Base-by-base conservation (phyloP, 2,797 vertebrate species). In the Neosilurus mollespiculum region DNA sequence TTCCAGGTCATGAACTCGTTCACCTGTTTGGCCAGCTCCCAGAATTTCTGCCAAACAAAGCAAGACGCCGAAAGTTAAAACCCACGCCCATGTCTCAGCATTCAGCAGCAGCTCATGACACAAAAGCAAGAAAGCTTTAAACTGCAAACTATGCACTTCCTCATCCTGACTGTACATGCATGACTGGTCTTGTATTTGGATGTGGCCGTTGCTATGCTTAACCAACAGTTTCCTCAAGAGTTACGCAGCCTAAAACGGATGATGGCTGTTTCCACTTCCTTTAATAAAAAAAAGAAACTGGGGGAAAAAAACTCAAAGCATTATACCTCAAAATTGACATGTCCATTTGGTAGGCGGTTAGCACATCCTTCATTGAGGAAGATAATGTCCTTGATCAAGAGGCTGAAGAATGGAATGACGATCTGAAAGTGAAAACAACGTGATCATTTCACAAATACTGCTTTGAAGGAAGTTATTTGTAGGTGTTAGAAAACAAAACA, bases 371-470 rank as follows among this genome's bases (percentile, higher is more conserved):
- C 97, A 0, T 98, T 99, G 65, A 99, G 95, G 93, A 99, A 99
- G 91, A 98, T 98, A 89, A 99, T 93, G 87, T 99, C 98, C 93
- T 99, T 99, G 85, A 99, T 96, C 85, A 99, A 90, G 76, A 99
- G 95, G 90, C 98, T 99, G 96, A 98, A 99, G 96, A 99, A 99
- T 2, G 98, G 98, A 88, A 99, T 95, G 87, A 99, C 97, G 0
- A 99, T 98, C 98, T 99, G 92, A 79, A 90, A 77, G 88, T 76
- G 87, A 49, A 88, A 86, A 86, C 14, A 51, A 14, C 16, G 81
- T 71, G 81, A 62, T 82, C n/a, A 83, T 61, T 58, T 37, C 51
- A 72, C 37, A 65, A 75, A 78, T 34, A 24, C 4, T 12, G 56
- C 0, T 61, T 18, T 65, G 16, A 18, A 43, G 4, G 26, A 16